Evolutionary conservation across 2,113 vertebrate species (phyloP).

Genomic region (Clinocottus analis): DNA sequence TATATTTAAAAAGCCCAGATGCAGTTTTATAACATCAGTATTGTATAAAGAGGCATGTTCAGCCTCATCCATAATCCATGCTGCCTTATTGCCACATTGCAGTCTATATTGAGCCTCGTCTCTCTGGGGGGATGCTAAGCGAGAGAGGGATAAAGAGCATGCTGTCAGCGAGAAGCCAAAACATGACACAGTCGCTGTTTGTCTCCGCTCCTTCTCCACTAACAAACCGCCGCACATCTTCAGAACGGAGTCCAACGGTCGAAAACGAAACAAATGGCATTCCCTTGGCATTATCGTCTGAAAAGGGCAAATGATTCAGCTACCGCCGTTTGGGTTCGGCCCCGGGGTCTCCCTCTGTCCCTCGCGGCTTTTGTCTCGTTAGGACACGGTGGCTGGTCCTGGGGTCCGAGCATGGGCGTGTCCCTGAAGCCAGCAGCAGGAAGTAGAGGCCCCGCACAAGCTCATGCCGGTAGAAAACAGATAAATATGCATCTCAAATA

Average conservation of each 20-base stretch:
- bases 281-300: slow-evolving; percentile 46
- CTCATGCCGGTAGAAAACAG: not conserved
- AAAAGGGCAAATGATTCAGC: slow-evolving; percentile 41
- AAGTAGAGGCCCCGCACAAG: not conserved
- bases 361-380: slow-evolving; percentile 38
- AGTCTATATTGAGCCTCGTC: slow-evolving; percentile 10
- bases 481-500: not conserved
- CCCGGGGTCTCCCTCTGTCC: slow-evolving; percentile 3
- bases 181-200: slow-evolving; percentile 2
- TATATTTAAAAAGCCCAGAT: not conserved
- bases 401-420: not conserved
- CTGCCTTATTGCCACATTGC: slow-evolving; percentile 8
- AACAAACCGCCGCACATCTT: slow-evolving; percentile 23
- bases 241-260: not conserved
- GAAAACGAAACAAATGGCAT: slow-evolving; percentile 18
- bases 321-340: slow-evolving; percentile 26
- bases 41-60: not conserved
- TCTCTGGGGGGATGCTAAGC: slow-evolving; percentile 24
- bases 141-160: slow-evolving; percentile 20
- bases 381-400: not conserved
- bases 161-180: slow-evolving; percentile 22
- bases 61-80: slow-evolving; percentile 39
- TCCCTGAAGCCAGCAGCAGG: not conserved
- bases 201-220: not conserved
- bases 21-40: not conserved